Conservation (phyloP, 1,140 invertebrate genomes). For the Vollenhovia emeryi region DNA sequence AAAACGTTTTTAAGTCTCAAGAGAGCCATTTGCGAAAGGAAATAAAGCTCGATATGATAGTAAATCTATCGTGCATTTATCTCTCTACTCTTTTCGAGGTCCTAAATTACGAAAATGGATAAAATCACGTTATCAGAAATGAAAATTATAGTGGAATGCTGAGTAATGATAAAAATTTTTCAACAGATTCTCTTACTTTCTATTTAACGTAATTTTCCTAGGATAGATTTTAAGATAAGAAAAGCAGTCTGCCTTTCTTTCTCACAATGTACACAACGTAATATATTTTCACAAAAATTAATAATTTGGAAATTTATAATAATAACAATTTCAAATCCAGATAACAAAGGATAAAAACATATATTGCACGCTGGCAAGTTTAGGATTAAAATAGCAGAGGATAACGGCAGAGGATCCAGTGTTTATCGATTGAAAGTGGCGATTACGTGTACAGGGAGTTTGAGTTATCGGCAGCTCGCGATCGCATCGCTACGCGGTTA, state of each 20-base stretch:
- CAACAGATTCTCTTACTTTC: neutral
- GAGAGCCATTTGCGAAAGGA: neutral
- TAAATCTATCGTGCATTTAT: neutral
- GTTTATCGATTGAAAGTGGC: conserved; percentile 9
- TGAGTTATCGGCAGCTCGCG: conserved; percentile 48
- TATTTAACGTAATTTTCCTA: neutral
- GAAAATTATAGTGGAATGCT: neutral
- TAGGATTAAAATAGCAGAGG: neutral
- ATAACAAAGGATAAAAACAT: neutral
- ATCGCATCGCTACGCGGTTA: conserved; percentile 39
- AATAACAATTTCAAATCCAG: neutral
- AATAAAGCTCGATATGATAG: conserved; percentile 17
- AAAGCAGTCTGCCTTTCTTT: neutral
- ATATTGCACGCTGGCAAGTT: neutral
- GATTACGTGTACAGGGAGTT: conserved; percentile 12
- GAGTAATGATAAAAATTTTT: neutral
- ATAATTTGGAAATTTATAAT: neutral
- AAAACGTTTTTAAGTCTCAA: too few relatives aligned
- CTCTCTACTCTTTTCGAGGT: neutral
- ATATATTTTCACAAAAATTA: neutral
- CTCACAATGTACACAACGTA: neutral
- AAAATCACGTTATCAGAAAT: conserved; percentile 8
- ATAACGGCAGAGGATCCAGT: neutral
- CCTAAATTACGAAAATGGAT: neutral
- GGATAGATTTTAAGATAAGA: neutral